These are phyloP conservation scores for Neodiprion lecontei DNA, from an alignment of 1,140 invertebrate species.

Conservation along the genomic window DNA sequence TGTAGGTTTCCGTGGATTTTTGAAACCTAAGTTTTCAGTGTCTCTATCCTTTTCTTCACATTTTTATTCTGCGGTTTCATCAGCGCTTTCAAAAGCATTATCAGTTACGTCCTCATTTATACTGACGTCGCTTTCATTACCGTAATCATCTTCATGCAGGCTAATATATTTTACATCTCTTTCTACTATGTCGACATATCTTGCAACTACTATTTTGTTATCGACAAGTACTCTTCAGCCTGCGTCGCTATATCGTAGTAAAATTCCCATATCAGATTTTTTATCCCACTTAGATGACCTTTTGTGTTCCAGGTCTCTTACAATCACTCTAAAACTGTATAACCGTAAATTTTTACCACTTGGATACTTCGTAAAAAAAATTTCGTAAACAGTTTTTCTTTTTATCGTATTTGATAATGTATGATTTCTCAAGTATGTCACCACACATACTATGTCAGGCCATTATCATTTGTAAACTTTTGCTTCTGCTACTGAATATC, in stretches of 20 bases:
- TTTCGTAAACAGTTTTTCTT: constrained; percentile 38
- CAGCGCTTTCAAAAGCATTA: constrained; percentile 16
- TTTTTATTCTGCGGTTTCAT: constrained; percentile 13
- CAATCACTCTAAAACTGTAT: constrained; percentile 33
- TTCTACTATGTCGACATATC: constrained; percentile 25
- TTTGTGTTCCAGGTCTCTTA: constrained; percentile 25
- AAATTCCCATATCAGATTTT: constrained; percentile 29
- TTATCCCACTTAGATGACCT: constrained; percentile 28
- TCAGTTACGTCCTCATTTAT: neutral
- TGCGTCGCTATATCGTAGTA: constrained; percentile 27
- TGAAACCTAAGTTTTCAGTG: neutral
- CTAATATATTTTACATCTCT: constrained; percentile 24
- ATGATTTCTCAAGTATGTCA: constrained; percentile 36
- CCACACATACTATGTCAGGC: constrained; percentile 35
- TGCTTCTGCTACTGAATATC: constrained; percentile 36
- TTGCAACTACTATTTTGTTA: constrained; percentile 28
- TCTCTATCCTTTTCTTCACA: constrained; percentile 8
- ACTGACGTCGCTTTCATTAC: neutral
- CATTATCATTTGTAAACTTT: constrained; percentile 30
- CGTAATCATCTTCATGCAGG: constrained; percentile 20
- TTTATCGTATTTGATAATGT: constrained; percentile 32
- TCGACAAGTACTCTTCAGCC: constrained; percentile 30
- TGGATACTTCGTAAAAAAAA: constrained; percentile 35
- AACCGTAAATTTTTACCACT: constrained; percentile 34
- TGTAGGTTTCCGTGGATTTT: constrained; percentile 16